Evolutionary conservation across 2,888 invertebrate species (phyloP).

Genomic region (Brachyopa scutellaris): DNA sequence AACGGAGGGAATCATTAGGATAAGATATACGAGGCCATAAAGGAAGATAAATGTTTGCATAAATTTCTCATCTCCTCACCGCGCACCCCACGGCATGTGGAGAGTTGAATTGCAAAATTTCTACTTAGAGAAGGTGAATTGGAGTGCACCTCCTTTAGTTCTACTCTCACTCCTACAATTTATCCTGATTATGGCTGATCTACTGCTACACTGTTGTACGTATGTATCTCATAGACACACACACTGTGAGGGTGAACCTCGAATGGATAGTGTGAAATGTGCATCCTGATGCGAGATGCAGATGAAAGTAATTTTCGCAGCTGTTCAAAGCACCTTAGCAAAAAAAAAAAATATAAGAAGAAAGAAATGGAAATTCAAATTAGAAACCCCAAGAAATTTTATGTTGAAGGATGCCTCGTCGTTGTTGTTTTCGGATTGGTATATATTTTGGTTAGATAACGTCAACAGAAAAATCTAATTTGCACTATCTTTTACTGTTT

Average conservation of each 20-base stretch:
- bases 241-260: constrained; percentile 1
- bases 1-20: constrained; percentile 74
- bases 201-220: constrained; percentile 42
- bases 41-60: constrained; percentile 75
- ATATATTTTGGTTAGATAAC: constrained; percentile 40
- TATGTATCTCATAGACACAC: constrained; percentile 16
- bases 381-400: constrained; percentile 53
- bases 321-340: constrained; percentile 55
- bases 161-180: constrained; percentile 30
- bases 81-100: constrained; percentile 34
- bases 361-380: constrained; percentile 51
- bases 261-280: constrained; percentile 42
- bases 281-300: constrained; percentile 48
- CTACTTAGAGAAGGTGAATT: constrained; percentile 61
- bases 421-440: constrained; percentile 29
- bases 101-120: constrained; percentile 64
- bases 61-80: constrained; percentile 68
- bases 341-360: constrained; percentile 27
- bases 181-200: constrained; percentile 59
- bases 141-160: constrained; percentile 32
- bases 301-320: constrained; percentile 63
- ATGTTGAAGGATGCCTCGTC: constrained; percentile 33
- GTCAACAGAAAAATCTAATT: constrained; percentile 23
- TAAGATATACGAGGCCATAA: constrained; percentile 75
- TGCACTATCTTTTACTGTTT: background rate